phyloP scores from a whole-genome alignment of 2,113 vertebrate genomes.

The Rutilus rutilus region DNA sequence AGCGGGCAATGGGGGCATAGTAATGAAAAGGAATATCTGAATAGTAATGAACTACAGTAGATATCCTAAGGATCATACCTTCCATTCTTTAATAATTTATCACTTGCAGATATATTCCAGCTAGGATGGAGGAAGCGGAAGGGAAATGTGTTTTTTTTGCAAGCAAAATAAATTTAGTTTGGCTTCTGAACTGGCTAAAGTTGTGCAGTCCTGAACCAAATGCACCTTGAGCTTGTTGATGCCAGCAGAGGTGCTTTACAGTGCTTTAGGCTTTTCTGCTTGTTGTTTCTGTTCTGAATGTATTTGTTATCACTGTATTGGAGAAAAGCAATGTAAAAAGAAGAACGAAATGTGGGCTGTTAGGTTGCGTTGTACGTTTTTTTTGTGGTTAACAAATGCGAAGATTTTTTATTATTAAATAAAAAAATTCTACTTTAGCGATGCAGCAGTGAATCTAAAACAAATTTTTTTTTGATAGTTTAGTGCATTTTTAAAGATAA shows the following conservation, averaged over 20 bases:
- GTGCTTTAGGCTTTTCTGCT: background rate
- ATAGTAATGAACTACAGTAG: background rate
- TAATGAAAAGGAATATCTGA: slow-evolving; percentile 6
- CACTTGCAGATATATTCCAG: slow-evolving; percentile 6
- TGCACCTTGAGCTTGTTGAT: background rate
- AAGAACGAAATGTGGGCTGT: no score
- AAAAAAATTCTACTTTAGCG: no score
- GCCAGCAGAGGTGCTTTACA: background rate
- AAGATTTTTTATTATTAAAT: no score
- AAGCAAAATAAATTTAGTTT: background rate
- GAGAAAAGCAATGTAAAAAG: background rate
- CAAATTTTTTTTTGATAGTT: no score
- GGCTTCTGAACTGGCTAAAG: background rate
- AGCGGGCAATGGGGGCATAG: background rate
- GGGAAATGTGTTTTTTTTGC: background rate
- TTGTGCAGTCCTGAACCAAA: background rate
- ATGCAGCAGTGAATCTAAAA: no score
- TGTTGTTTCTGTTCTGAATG: background rate
- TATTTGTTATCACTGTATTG: background rate
- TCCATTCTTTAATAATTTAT: slow-evolving; percentile 33
- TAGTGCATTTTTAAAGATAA: no score
- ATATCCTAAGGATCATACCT: slow-evolving; percentile 16
- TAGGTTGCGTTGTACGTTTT: no score
- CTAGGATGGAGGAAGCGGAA: slow-evolving; percentile 21
- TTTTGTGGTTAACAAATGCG: no score